Conservation (phyloP, 2,797 vertebrate species). For the Oryzias sinensis region DNA sequence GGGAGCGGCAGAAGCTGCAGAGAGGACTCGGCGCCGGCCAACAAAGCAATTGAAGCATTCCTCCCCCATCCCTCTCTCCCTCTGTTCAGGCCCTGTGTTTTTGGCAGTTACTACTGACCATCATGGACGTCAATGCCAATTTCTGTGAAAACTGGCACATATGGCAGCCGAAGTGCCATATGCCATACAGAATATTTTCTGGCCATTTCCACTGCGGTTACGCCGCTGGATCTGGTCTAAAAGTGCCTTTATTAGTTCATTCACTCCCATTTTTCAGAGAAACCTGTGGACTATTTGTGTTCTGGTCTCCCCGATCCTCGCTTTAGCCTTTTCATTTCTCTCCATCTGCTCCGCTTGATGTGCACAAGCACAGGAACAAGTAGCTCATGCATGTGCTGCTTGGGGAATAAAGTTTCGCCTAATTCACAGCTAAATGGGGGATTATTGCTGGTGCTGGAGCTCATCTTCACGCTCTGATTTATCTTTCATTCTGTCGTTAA, state of each 20-base stretch:
- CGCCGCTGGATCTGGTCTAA: conserved; percentile 82
- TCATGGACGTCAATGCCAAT: conserved; percentile 93
- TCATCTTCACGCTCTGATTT: conserved; percentile 19
- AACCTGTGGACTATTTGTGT: conserved; percentile 72
- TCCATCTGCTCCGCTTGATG: conserved; percentile 43
- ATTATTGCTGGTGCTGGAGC: conserved; percentile 27
- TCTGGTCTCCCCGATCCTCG: conserved; percentile 7
- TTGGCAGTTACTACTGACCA: conserved; percentile 98
- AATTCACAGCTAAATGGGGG: conserved; percentile 51
- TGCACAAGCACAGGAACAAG: conserved; percentile 33
- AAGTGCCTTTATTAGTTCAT: conserved; percentile 89
- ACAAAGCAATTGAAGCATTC: conserved; percentile 85
- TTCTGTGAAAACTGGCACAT: conserved; percentile 99
- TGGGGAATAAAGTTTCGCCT: conserved; percentile 54
- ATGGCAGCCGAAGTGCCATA: conserved; percentile 99
- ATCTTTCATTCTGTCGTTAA: conserved; percentile 20
- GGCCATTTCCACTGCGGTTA: conserved; percentile 93
- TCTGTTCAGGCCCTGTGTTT: conserved; percentile 88
- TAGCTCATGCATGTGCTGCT: too few species aligned
- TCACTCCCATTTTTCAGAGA: conserved; percentile 65
- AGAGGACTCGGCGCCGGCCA: conserved; percentile 52
- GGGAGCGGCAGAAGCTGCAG: conserved; percentile 58
- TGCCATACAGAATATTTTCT: conserved; percentile 95
- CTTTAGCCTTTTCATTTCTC: conserved; percentile 25
- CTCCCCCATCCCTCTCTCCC: conserved; percentile 37